Evolutionary conservation across 2,888 invertebrate species (phyloP), one percentile per base, ranked within the genome.

Genomic region (Hololepta plana): DNA sequence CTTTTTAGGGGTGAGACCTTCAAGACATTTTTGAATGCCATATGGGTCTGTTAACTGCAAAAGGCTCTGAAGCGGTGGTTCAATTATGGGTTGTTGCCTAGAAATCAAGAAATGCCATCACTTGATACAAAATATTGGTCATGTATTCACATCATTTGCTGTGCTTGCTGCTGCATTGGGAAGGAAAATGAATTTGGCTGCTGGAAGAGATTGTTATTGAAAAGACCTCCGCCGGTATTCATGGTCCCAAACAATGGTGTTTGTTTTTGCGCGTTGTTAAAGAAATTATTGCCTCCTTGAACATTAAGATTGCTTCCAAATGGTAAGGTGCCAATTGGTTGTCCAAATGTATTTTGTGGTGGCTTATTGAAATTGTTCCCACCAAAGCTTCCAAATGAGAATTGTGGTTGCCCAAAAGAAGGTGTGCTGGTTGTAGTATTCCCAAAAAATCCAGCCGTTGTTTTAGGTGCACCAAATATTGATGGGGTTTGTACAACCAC

Each of bases 351-450:
- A 15, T 34, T 26, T 21, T 38, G 35, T 9, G 30, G 27, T n/a
- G 50, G 44, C 37, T 51, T 50, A 12, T 39, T 43, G 29, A 50
- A 48, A 4, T 38, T 36, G 23, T 27, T 41, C n/a, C n/a, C n/a
- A n/a, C n/a, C n/a, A 29, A 33, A 33, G 4, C 26, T 30, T 11
- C 33, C 24, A 27, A 36, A 35, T 13, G 30, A 16, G n/a, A 26
- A 26, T 14, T 28, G 60, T 45, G 43, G 43, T 38, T 53, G 49
- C 1, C 51, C 51, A 33, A 55, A 56, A 6, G 47, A 42, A 26
- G 40, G 41, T 27, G 35, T 24, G 2, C 35, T 36, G 16, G 15
- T 37, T n/a, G 35, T 30, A 12, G 20, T 15, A 19, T 27, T 20
- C 16, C 43, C 43, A 33, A 48, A 48, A 20, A 42, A 39, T 23